Conservation (phyloP, 2,113 vertebrate species). For the Oncorhynchus gorbuscha region DNA sequence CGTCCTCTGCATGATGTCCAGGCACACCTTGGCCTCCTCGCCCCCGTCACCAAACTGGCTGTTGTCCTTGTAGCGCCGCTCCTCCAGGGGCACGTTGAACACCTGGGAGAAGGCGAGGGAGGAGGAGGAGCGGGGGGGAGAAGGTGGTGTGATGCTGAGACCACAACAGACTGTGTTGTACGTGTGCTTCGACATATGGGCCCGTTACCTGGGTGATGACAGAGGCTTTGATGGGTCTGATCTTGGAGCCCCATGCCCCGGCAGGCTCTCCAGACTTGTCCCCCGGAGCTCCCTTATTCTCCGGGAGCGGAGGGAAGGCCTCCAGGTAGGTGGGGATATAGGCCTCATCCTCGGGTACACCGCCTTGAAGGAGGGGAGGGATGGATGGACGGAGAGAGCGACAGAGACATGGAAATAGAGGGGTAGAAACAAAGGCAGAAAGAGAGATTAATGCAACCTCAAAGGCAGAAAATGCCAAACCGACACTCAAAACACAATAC, state of each 20-base stretch:
- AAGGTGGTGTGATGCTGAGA: neutral
- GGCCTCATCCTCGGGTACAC: constrained; percentile 76
- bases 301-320: constrained; percentile 76
- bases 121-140: neutral
- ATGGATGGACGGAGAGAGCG: neutral
- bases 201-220: constrained; percentile 76
- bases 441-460: neutral
- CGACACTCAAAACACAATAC: too few species aligned
- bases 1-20: constrained; percentile 81
- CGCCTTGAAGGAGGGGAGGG: constrained; percentile 56
- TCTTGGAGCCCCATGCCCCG: constrained; percentile 73
- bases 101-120: constrained; percentile 51
- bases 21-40: constrained; percentile 77
- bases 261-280: constrained; percentile 69
- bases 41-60: constrained; percentile 79
- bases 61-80: constrained; percentile 82
- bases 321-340: constrained; percentile 78
- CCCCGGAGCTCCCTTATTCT: constrained; percentile 70
- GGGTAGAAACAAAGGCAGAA: too few species aligned
- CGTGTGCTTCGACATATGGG: neutral
- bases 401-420: neutral
- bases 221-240: constrained; percentile 76
- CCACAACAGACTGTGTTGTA: neutral
- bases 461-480: too few species aligned
- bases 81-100: constrained; percentile 80